Conservation (phyloP, 2,888 invertebrate species). For the Heliconius charithonia region DNA sequence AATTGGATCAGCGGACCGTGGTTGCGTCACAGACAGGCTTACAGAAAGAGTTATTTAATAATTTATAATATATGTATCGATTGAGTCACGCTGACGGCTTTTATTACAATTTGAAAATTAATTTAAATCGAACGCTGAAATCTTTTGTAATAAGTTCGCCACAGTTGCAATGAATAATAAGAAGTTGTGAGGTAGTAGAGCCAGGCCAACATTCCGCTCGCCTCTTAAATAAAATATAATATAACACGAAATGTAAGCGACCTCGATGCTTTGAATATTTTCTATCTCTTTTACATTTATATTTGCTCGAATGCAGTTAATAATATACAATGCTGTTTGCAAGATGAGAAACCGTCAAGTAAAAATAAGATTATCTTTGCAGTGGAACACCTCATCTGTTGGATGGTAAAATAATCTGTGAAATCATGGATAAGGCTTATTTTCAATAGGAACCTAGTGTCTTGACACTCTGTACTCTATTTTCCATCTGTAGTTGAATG, state of each 20-base stretch:
- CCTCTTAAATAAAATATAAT: conserved; percentile 31
- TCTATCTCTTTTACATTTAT: conserved; percentile 20
- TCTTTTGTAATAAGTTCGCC: conserved; percentile 72
- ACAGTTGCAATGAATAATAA: conserved; percentile 71
- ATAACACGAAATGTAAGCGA: conserved; percentile 27
- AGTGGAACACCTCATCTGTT: background rate
- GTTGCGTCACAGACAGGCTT: too few relatives aligned
- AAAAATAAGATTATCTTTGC: background rate
- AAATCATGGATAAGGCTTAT: background rate
- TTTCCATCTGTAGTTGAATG: background rate
- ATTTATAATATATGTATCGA: too few relatives aligned
- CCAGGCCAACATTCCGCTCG: conserved; percentile 28
- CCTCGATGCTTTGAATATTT: conserved; percentile 22
- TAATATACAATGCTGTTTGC: conserved; percentile 20
- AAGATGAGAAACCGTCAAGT: conserved; percentile 7
- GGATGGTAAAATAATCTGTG: background rate
- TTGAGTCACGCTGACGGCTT: too few relatives aligned
- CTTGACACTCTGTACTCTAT: background rate
- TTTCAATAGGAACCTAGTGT: background rate
- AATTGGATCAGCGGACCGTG: too few relatives aligned
- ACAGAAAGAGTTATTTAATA: too few relatives aligned
- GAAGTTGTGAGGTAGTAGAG: conserved; percentile 55
- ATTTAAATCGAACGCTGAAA: conserved; percentile 45
- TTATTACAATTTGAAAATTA: conserved; percentile 5
- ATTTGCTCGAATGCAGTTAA: conserved; percentile 20